A percentile compares a stretch with the other conserved stretches of the same genome.
Conservation (phyloP, 2,797 vertebrate genomes). For the Acanthurus lineatus region DNA sequence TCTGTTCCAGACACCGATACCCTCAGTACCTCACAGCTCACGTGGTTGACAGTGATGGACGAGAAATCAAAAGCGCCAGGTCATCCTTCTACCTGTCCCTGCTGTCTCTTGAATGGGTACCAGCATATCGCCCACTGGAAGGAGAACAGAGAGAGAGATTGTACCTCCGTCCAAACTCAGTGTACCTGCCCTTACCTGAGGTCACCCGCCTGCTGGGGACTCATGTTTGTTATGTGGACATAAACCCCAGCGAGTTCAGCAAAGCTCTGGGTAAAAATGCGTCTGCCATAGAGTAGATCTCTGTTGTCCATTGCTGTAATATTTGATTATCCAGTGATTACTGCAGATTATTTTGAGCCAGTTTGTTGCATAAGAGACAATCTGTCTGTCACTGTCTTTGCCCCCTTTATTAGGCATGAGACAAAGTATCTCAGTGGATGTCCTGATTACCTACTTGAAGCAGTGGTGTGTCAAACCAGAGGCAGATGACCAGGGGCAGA, state of each 20-base stretch:
- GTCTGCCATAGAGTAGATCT: background rate
- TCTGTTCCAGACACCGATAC: constrained; percentile 79
- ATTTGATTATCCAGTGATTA: background rate
- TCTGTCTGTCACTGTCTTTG: background rate
- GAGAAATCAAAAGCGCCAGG: constrained; percentile 52
- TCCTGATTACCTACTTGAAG: constrained; percentile 83
- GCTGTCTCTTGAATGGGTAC: constrained; percentile 81
- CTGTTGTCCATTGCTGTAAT: background rate
- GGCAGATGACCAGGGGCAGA: constrained; percentile 51
- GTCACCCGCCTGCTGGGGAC: constrained; percentile 79
- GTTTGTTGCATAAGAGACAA: background rate
- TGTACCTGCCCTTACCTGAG: constrained; percentile 79
- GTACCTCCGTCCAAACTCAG: constrained; percentile 75
- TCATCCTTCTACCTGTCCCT: constrained; percentile 85
- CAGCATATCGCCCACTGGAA: constrained; percentile 65
- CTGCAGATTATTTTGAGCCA: background rate
- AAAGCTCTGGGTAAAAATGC: constrained; percentile 77
- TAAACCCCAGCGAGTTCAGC: constrained; percentile 81
- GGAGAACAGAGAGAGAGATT: constrained; percentile 30
- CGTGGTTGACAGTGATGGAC: constrained; percentile 77
- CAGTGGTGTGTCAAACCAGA: constrained; percentile 78
- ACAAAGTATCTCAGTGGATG: constrained; percentile 74
- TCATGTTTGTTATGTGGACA: constrained; percentile 81
- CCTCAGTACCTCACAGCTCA: constrained; percentile 83
- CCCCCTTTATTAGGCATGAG: constrained; percentile 79